Base-by-base conservation (phyloP, 1,140 invertebrate species). In the Zaprionus kolodkinae region DNA sequence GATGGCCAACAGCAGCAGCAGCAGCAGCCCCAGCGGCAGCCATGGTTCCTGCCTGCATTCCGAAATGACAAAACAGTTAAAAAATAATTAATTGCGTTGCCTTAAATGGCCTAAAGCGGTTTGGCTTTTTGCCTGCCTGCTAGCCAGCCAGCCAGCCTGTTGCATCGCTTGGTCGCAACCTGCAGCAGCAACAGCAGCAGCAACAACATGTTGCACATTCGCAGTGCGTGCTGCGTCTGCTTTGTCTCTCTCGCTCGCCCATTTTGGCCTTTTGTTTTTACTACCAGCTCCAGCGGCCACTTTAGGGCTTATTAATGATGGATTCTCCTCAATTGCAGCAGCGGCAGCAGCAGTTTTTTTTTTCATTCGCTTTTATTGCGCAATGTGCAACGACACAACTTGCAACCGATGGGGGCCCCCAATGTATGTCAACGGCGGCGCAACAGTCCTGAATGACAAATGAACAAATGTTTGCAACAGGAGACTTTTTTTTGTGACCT, bases 41-140 rank as follows among this genome's bases (percentile, higher is more conserved):
- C 80, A 81, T 88, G 80, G 85, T 75, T 76, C 78, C 81, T 80
- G 59, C 66, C 54, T 76, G 83, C 87, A 91, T 91, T 92, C 90
- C 91, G 76, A 91, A 91, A 92, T 91, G 91, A 92, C 91, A 91
- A 92, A 92, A 92, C 91, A 92, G 91, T 92, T 92, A 92, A 92
- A 92, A 92, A 92, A 92, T 92, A 92, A 92, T 92, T 92, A 92
- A 92, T 92, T 91, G 90, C 87, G 87, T 91, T 92, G 71, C 90
- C 91, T 86, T 91, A 92, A 92, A 92, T 91, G 91, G 91, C 76
- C 72, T 80, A 91, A 83, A 91, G 87, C 84, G 79, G 79, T 79
- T 81, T 91, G 91, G 66, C 75, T 77, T 78, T 86, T 86, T 91
- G 72, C 64, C 60, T 56, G 62, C 21, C 21, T 21, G 21, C 21